Conservation (phyloP, 2,888 invertebrate species). For the Acanthosoma haemorrhoidale region DNA sequence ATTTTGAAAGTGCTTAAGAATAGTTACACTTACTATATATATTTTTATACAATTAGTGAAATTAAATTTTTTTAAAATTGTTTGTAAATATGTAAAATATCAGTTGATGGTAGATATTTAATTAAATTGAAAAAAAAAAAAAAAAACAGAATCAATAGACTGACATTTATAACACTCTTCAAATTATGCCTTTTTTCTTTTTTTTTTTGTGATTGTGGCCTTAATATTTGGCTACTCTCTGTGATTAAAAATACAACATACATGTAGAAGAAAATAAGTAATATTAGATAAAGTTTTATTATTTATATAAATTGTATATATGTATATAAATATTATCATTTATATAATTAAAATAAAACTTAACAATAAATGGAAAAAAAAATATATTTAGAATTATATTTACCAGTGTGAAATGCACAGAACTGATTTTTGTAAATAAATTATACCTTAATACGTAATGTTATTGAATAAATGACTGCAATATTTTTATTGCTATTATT, state of each 20-base stretch:
- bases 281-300: background rate
- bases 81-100: background rate
- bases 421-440: conserved; percentile 24
- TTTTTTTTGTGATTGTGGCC: background rate
- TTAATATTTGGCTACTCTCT: background rate
- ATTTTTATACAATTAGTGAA: conserved; percentile 18
- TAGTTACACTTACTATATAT: conserved; percentile 16
- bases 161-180: conserved; percentile 15
- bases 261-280: background rate
- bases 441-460: conserved; percentile 29
- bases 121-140: too few species aligned
- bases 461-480: conserved; percentile 11
- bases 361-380: background rate
- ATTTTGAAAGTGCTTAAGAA: background rate
- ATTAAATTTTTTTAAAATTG: conserved; percentile 1
- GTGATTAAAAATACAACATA: conserved; percentile 4
- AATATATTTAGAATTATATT: background rate
- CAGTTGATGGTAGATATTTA: background rate
- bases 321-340: background rate
- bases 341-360: conserved; percentile 2
- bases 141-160: conserved; percentile 18
- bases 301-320: conserved; percentile 12
- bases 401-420: conserved; percentile 24
- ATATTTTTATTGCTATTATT: conserved; percentile 20
- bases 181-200: conserved; percentile 10